A percentile compares a stretch with the other conserved stretches of the same genome.
phyloP scores from a whole-genome alignment of 2,888 invertebrate species.

The Hartigia nigra region DNA sequence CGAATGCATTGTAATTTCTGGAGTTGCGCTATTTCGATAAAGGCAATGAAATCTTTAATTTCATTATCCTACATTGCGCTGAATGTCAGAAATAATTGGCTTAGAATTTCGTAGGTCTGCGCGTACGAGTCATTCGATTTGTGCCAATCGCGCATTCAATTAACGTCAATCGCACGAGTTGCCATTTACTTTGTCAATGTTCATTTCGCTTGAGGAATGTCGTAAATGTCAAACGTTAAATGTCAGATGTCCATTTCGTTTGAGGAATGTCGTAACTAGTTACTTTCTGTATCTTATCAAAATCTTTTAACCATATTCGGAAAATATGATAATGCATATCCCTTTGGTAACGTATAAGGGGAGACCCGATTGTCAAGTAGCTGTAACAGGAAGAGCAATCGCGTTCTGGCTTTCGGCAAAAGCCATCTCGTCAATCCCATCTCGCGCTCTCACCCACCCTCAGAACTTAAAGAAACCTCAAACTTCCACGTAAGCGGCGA shows the following conservation, averaged over 20 bases:
- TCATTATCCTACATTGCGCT: neutral
- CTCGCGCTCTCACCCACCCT: neutral
- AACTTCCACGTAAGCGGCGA: neutral
- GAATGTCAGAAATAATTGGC: neutral
- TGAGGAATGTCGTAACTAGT: neutral
- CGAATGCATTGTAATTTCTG: neutral
- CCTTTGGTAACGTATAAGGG: neutral
- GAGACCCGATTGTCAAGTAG: neutral
- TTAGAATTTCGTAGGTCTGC: neutral
- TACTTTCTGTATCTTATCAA: neutral
- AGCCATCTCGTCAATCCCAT: neutral
- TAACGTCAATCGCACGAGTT: slow-evolving; percentile 40
- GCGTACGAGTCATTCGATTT: neutral
- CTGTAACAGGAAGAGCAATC: neutral
- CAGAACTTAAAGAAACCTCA: neutral
- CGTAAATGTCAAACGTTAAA: too few relatives aligned
- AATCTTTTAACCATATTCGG: neutral
- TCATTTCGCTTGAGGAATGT: neutral
- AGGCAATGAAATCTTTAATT: neutral
- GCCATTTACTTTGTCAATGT: slow-evolving; percentile 28
- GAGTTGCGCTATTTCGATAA: neutral
- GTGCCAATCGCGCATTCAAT: slow-evolving; percentile 30
- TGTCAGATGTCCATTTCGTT: neutral
- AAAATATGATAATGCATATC: neutral
- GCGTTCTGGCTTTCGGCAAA: neutral